phyloP scores from a whole-genome alignment of 2,888 invertebrate genomes.

The Heliconius hortense region DNA sequence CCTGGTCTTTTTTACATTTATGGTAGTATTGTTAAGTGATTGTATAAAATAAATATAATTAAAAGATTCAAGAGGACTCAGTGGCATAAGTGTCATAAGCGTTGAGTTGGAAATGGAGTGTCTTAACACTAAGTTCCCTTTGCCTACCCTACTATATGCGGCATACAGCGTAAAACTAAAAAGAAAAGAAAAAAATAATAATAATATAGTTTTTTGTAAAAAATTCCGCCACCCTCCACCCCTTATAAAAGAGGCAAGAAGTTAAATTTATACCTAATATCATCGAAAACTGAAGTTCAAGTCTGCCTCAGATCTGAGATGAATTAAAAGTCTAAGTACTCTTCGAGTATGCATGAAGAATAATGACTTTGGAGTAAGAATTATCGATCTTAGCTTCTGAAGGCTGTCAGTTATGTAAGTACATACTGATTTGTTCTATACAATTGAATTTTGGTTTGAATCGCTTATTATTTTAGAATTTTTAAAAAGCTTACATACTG shows the following conservation, averaged over 20 bases:
- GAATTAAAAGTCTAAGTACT: constrained; percentile 21
- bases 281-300: not conserved
- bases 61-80: too few relatives aligned
- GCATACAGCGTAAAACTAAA: too few relatives aligned
- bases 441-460: not conserved
- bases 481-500: not conserved
- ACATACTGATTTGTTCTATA: not conserved
- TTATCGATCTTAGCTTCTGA: constrained; percentile 6
- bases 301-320: constrained; percentile 17
- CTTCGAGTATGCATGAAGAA: constrained; percentile 21
- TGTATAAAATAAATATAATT: too few relatives aligned
- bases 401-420: not conserved
- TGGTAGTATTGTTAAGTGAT: not conserved
- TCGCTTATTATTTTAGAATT: not conserved
- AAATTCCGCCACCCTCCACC: too few relatives aligned
- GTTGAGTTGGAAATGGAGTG: too few relatives aligned
- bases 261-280: not conserved
- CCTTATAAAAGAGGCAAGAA: not conserved
- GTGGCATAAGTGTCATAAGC: not conserved
- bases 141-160: too few relatives aligned
- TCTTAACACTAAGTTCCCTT: too few relatives aligned
- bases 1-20: not conserved
- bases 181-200: too few relatives aligned
- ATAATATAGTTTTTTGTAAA: too few relatives aligned
- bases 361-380: constrained; percentile 10